These are phyloP conservation scores for Salvelinus alpinus DNA, from an alignment of 2,113 vertebrate genomes.

Conservation along the genomic window DNA sequence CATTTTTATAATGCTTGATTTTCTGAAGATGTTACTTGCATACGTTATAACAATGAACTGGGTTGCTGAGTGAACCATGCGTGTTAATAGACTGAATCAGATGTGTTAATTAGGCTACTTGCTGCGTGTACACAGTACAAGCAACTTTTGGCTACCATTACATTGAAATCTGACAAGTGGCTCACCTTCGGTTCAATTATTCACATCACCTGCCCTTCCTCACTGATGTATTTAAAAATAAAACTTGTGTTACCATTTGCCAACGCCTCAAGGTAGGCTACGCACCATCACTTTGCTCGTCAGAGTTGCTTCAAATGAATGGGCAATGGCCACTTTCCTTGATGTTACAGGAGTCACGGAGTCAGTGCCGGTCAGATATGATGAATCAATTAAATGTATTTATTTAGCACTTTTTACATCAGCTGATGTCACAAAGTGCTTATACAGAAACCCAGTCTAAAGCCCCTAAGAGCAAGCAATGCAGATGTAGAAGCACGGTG, in stretches of 20 bases:
- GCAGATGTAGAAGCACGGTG: too few species aligned
- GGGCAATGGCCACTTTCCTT: neutral
- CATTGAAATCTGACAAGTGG: slow-evolving; percentile 8
- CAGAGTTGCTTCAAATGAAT: neutral
- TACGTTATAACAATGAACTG: too few species aligned
- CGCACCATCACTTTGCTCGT: neutral
- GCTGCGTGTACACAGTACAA: neutral
- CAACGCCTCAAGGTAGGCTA: neutral
- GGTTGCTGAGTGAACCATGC: too few species aligned
- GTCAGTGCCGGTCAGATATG: neutral
- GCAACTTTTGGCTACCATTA: slow-evolving; percentile 7
- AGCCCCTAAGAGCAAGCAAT: too few species aligned
- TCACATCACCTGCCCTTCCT: slow-evolving; percentile 7
- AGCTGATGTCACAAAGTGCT: too few species aligned
- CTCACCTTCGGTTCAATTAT: slow-evolving; percentile 8
- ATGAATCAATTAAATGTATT: neutral
- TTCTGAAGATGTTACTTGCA: too few species aligned
- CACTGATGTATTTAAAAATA: slow-evolving; percentile 11
- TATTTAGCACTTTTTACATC: too few species aligned
- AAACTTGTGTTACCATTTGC: neutral
- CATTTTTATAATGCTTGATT: too few species aligned
- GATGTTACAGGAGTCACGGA: neutral
- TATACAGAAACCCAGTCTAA: too few species aligned
- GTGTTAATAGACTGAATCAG: neutral
- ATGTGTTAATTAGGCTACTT: neutral